Evolutionary conservation across 1,140 invertebrate species (phyloP).

Genomic region (Eubasilissa regina): DNA sequence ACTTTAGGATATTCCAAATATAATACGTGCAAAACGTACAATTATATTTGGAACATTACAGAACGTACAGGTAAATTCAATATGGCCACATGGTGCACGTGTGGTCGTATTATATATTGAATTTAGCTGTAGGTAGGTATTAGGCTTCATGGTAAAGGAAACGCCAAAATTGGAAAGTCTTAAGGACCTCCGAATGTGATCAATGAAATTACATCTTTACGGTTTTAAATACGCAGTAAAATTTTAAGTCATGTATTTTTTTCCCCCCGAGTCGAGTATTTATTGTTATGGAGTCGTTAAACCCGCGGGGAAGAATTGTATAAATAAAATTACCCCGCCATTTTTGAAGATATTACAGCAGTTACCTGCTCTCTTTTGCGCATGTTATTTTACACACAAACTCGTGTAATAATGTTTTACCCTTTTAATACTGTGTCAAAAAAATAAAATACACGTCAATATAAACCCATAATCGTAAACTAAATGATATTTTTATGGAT

Average conservation of each 20-base stretch:
- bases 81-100: no score
- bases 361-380: slow-evolving; percentile 4
- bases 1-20: no score
- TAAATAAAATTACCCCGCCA: background rate
- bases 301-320: background rate
- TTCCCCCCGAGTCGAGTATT: background rate
- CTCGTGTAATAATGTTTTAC: background rate
- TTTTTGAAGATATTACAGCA: background rate
- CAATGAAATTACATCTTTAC: slow-evolving; percentile 13
- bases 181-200: background rate
- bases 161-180: background rate
- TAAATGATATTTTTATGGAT: background rate
- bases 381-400: background rate
- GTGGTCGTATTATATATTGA: no score
- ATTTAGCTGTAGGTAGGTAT: no score
- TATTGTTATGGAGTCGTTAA: slow-evolving; percentile 8
- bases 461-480: background rate
- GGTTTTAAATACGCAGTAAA: slow-evolving; percentile 7
- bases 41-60: no score
- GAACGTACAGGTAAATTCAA: no score
- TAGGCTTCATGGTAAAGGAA: no score
- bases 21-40: no score
- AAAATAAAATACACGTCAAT: no score
- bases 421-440: no score
- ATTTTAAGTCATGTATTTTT: background rate